Base-by-base conservation (phyloP, 2,113 vertebrate species). In the Aldabrachelys gigantea region DNA sequence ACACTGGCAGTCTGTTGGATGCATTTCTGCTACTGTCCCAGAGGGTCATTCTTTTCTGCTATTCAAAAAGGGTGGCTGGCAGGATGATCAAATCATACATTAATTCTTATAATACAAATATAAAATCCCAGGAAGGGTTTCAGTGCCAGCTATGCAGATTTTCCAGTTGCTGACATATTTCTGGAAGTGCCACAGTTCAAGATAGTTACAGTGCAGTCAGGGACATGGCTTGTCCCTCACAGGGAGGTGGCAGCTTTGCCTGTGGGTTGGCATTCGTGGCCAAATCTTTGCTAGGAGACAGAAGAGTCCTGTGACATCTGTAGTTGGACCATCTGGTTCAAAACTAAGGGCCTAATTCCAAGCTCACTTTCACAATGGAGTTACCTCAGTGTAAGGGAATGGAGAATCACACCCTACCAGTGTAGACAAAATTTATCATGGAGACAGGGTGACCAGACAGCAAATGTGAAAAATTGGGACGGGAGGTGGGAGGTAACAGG, bases 91-190 rank as follows among this genome's bases (percentile, higher is more conserved):
- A 50, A 50, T 50, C 50, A 50, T 50, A 50, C 13, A 50, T 50
- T 50, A 13, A 50, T 50, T 50, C 13, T 14, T 50, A 50, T 50
- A 50, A 13, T 50, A 50, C 13, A 50, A 14, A 50, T 50, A 50
- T 50, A 50, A 50, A 50, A 50, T 50, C 50, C 50, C 50, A 50
- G 50, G 50, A 13, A 95, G 84, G 44, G 31, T 80, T 93, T 82
- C 13, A 54, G 54, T 92, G 83, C 79, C 95, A 97, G 87, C 88
- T 91, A 49, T 89, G 91, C 85, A 94, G 84, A 38, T 94, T 91
- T 93, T 91, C 82, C 91, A 96, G 87, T 75, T 96, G 95, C 59
- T 96, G 89, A 93, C 94, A 94, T 96, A 84, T 78, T 95, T 93
- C 88, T 94, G 85, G 81, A 92, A 94, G 85, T 84, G 19, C 49